Percentiles rank a stretch among this genome's conserved stretches.
These are phyloP conservation scores for Cololabis saira DNA, from an alignment of 2,113 vertebrate species.

Conservation along the genomic window DNA sequence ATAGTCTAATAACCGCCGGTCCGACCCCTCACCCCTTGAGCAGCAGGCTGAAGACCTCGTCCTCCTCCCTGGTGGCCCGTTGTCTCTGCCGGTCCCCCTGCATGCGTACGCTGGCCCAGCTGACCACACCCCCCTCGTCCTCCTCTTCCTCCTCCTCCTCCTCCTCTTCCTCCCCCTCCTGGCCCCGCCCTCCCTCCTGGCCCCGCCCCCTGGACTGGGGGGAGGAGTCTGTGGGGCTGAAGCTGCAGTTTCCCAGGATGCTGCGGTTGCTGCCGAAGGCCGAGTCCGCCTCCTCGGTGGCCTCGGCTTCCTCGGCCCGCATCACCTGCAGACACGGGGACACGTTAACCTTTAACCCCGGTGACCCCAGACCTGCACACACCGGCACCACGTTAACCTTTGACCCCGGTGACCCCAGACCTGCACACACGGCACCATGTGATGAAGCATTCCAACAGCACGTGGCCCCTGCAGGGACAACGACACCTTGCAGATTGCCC, in stretches of 20 bases:
- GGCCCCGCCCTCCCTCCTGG: too few relatives aligned
- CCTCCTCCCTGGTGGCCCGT: slow-evolving; percentile 55
- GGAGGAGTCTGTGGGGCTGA: slow-evolving; percentile 43
- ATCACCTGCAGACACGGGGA: slow-evolving; percentile 56
- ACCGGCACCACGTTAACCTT: background rate
- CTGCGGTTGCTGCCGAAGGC: slow-evolving; percentile 90
- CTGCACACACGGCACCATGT: too few relatives aligned
- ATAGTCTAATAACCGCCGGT: too few relatives aligned
- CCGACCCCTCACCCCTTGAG: slow-evolving; percentile 66
- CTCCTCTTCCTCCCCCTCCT: slow-evolving; percentile 18
- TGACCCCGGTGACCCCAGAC: fast-evolving
- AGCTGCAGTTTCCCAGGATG: slow-evolving; percentile 76
- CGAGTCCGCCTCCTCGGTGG: slow-evolving; percentile 86
- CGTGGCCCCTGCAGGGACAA: too few relatives aligned
- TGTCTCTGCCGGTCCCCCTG: slow-evolving; percentile 75
- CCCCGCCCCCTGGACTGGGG: slow-evolving; percentile 9
- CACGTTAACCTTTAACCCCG: too few relatives aligned
- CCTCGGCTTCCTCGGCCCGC: slow-evolving; percentile 61
- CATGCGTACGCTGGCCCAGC: slow-evolving; percentile 80
- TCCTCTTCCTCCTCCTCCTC: slow-evolving; percentile 62
- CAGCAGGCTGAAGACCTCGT: slow-evolving; percentile 71
- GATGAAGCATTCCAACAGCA: too few relatives aligned
- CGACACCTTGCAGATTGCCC: too few relatives aligned
- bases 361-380: too few relatives aligned
- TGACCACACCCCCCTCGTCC: slow-evolving; percentile 85